Evolutionary conservation across 23 tunicate genomes (phyloP).

Genomic region (Ascidia mentula): DNA sequence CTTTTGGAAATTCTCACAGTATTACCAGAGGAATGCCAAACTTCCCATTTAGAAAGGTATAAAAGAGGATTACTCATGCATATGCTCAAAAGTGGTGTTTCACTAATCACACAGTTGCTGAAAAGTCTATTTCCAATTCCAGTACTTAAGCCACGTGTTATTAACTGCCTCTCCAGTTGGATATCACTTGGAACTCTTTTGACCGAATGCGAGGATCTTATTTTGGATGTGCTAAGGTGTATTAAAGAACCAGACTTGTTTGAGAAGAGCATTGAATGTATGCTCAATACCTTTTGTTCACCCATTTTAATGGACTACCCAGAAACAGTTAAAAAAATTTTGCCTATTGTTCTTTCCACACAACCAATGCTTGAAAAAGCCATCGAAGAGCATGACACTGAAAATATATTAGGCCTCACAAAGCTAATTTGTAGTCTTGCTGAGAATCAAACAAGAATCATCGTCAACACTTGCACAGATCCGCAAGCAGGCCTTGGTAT

Average conservation of each 20-base stretch:
- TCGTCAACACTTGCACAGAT: conserved; percentile 61
- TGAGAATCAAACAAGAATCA: conserved; percentile 87
- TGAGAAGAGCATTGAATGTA: conserved; percentile 77
- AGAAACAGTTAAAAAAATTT: conserved; percentile 62
- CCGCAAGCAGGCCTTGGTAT: conserved; percentile 65
- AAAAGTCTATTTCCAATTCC: not conserved
- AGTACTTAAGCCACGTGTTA: conserved; percentile 27
- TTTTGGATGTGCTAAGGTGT: conserved; percentile 40
- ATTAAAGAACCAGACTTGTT: conserved; percentile 64
- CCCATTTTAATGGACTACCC: conserved; percentile 57
- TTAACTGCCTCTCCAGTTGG: conserved; percentile 87
- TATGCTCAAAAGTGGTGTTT: conserved; percentile 22
- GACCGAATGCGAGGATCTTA: conserved; percentile 42
- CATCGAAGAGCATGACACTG: conserved; percentile 73
- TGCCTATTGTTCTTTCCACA: conserved; percentile 60
- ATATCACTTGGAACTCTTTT: conserved; percentile 62
- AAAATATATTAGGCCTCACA: conserved; percentile 65
- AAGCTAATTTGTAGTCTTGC: conserved; percentile 85
- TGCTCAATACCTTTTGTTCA: conserved; percentile 76
- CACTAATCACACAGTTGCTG: conserved; percentile 25
- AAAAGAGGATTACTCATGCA: conserved; percentile 47
- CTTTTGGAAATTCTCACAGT: conserved; percentile 83
- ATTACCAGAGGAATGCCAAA: conserved; percentile 89
- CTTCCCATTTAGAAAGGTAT: conserved; percentile 48
- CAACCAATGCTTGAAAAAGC: conserved; percentile 71